Percentiles rank a stretch among this genome's conserved stretches.
Evolutionary conservation across 2,888 invertebrate species (phyloP).

Genomic region (Carterocephalus palaemon): DNA sequence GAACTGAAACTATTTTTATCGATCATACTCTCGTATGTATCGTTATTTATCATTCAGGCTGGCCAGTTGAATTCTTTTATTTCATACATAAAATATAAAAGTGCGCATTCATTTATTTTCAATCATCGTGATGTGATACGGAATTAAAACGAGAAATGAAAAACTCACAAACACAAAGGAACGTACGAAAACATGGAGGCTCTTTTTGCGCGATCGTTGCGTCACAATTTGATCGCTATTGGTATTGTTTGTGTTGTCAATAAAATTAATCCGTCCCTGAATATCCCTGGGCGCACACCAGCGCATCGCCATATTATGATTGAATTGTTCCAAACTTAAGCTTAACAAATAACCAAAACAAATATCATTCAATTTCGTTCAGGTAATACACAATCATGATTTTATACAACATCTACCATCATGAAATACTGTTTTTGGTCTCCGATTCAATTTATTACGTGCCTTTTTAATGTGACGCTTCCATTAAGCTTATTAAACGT

Average conservation of each 20-base stretch:
- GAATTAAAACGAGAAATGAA: too few species aligned
- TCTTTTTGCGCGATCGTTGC: conserved; percentile 30
- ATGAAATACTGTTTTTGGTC: conserved; percentile 15
- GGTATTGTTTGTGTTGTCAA: conserved; percentile 57
- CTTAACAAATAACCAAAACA: conserved; percentile 61
- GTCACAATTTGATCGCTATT: conserved; percentile 51
- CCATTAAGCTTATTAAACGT: neutral
- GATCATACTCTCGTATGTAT: neutral
- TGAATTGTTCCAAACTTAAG: conserved; percentile 68
- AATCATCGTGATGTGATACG: too few species aligned
- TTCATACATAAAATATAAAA: too few species aligned
- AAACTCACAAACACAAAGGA: conserved; percentile 5
- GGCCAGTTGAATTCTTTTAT: too few species aligned
- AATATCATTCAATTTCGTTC: conserved; percentile 59
- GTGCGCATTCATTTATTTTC: too few species aligned
- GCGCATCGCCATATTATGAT: conserved; percentile 60
- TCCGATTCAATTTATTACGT: conserved; percentile 26
- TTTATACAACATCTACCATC: conserved; percentile 23
- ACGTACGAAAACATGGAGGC: conserved; percentile 2
- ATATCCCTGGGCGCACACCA: conserved; percentile 50
- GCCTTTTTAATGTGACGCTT: conserved; percentile 3
- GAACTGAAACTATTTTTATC: neutral
- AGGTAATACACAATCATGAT: conserved; percentile 33
- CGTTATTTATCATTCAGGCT: too few species aligned
- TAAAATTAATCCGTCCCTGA: conserved; percentile 65